Evolutionary conservation across 2,797 vertebrate genomes (phyloP).

Genomic region (Danio aesculapii): DNA sequence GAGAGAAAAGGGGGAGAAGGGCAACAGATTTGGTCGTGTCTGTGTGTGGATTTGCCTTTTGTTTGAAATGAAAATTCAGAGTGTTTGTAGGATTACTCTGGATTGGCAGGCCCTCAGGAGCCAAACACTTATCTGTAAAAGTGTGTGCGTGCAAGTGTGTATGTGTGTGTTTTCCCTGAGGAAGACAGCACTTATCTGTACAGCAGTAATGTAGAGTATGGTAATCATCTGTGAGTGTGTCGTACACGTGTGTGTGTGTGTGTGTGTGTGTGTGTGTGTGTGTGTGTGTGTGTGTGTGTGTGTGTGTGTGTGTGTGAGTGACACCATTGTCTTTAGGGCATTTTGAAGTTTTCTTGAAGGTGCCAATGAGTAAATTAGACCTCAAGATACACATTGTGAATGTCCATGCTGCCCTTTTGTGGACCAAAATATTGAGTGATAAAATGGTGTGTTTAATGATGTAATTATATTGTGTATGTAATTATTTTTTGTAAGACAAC

Average conservation of each 20-base stretch:
- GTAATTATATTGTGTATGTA: too few relatives aligned
- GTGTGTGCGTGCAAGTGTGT: conserved; percentile 23
- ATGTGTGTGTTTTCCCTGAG: conserved; percentile 65
- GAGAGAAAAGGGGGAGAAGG: conserved; percentile 30
- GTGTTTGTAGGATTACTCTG: conserved; percentile 84
- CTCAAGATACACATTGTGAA: not conserved
- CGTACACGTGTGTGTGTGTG: conserved; percentile 23
- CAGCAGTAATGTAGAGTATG: conserved; percentile 75
- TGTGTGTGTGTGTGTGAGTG: conserved; percentile 33
- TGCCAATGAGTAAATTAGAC: not conserved
- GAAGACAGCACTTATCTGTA: conserved; percentile 75
- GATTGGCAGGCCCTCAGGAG: conserved; percentile 79
- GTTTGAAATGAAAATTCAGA: conserved; percentile 85
- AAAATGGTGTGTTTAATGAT: too few relatives aligned
- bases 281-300: too few relatives aligned
- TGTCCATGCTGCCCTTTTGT: not conserved
- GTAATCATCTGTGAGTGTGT: conserved; percentile 69
- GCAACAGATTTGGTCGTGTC: conserved; percentile 74
- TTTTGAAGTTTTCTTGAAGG: conserved; percentile 19
- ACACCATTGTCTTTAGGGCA: conserved; percentile 12
- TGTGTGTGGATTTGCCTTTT: conserved; percentile 79
- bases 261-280: too few relatives aligned
- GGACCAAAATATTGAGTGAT: too few relatives aligned
- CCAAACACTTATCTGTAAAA: conserved; percentile 74
- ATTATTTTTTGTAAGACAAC: too few relatives aligned